phyloP scores from a whole-genome alignment of 1,140 invertebrate species.

The Zeugodacus cucurbitae region DNA sequence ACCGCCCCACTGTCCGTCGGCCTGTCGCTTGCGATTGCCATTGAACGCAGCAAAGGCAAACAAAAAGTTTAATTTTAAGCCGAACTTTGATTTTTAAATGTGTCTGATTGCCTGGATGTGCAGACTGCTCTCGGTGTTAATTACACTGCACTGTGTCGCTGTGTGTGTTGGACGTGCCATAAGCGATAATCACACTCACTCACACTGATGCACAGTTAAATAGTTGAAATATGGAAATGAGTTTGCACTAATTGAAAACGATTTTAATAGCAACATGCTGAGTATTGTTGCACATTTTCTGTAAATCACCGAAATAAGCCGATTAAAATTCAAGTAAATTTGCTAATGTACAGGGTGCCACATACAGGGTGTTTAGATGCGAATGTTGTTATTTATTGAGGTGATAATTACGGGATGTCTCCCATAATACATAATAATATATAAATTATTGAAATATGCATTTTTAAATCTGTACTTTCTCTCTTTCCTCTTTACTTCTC shows the following conservation, averaged over 20 bases:
- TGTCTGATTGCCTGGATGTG: not conserved
- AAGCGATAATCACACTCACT: not conserved
- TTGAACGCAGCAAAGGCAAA: not conserved
- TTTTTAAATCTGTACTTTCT: no score
- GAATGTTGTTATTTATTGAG: no score
- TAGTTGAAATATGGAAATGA: not conserved
- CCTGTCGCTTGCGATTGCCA: not conserved
- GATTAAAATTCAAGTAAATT: no score
- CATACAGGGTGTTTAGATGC: no score
- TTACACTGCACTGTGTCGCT: not conserved
- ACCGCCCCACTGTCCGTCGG: not conserved
- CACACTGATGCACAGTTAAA: not conserved
- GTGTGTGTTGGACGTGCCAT: not conserved
- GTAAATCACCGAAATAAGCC: not conserved
- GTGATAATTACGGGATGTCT: no score
- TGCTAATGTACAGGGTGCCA: no score
- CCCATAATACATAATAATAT: no score
- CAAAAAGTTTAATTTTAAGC: conserved; percentile 28
- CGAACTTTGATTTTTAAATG: conserved; percentile 22
- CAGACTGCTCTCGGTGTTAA: conserved; percentile 22
- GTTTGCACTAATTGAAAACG: not conserved
- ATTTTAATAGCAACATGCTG: not conserved
- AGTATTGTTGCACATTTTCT: not conserved
- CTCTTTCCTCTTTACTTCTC: no score
- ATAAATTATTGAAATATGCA: no score